Percentiles rank a stretch among this genome's conserved stretches.
These are phyloP conservation scores for Chymomyza costata DNA, from an alignment of 1,140 invertebrate species.

Conservation along the genomic window DNA sequence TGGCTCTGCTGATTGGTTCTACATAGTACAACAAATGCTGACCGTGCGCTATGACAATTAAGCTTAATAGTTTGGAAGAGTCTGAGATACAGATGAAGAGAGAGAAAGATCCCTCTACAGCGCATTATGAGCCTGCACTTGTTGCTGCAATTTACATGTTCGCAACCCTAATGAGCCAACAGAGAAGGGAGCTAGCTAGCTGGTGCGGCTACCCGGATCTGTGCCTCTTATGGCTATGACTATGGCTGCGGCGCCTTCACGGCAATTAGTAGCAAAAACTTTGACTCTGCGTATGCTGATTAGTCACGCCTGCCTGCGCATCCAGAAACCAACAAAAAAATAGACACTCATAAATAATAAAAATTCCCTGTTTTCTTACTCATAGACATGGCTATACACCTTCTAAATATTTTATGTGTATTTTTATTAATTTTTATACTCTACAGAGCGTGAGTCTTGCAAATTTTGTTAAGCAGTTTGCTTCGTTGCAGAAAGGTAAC, in stretches of 20 bases:
- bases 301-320: constrained; percentile 63
- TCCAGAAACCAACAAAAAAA: constrained; percentile 31
- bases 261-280: constrained; percentile 55
- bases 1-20: constrained; percentile 66
- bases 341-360: constrained; percentile 64
- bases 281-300: constrained; percentile 35
- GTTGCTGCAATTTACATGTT: constrained; percentile 64
- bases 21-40: constrained; percentile 47
- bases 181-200: constrained; percentile 3
- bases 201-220: neutral
- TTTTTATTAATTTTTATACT: constrained; percentile 21
- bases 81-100: too few species aligned
- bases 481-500: too few species aligned
- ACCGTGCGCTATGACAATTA: constrained; percentile 65
- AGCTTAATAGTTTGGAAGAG: constrained; percentile 26
- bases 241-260: constrained; percentile 59
- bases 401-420: constrained; percentile 25
- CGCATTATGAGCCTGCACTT: constrained; percentile 32
- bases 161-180: constrained; percentile 27
- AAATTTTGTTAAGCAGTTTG: too few species aligned
- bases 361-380: constrained; percentile 6
- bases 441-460: too few species aligned
- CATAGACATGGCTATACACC: constrained; percentile 18
- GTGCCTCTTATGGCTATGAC: too few species aligned
- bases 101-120: too few species aligned